phyloP scores from a whole-genome alignment of 2,797 vertebrate genomes.

The Sebastes baramenuke region DNA sequence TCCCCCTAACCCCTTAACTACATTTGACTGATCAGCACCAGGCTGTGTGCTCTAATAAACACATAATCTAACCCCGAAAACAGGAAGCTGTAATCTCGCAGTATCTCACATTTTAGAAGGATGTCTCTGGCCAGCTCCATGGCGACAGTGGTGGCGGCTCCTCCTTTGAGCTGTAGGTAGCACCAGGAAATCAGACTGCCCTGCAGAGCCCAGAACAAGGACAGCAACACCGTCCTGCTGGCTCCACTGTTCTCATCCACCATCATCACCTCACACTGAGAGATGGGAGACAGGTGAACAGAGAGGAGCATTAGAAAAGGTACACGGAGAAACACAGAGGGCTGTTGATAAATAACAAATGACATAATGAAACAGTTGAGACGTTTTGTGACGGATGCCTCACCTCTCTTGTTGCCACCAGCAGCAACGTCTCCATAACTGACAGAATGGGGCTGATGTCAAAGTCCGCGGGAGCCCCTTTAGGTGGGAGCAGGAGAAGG shows the following conservation, averaged over 20 bases:
- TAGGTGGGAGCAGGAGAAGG: slow-evolving; percentile 91
- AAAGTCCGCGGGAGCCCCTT: slow-evolving; percentile 85
- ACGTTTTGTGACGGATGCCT: background rate
- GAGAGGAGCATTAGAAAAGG: background rate
- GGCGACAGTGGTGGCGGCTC: slow-evolving; percentile 66
- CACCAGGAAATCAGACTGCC: slow-evolving; percentile 96
- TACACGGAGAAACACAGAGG: background rate
- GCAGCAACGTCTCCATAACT: slow-evolving; percentile 92
- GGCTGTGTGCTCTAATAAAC: background rate
- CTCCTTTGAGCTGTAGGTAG: slow-evolving; percentile 93
- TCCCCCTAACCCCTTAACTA: background rate
- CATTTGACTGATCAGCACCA: background rate
- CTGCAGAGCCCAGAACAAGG: slow-evolving; percentile 97
- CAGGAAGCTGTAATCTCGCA: background rate
- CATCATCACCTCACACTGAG: slow-evolving; percentile 93
- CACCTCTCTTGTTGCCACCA: slow-evolving; percentile 93
- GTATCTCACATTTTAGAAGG: slow-evolving; percentile 89
- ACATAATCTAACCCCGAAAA: background rate
- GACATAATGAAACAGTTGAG: background rate
- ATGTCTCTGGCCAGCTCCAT: slow-evolving; percentile 87
- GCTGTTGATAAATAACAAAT: background rate
- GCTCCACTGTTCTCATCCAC: slow-evolving; percentile 80
- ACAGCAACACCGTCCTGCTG: slow-evolving; percentile 87
- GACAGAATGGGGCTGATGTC: slow-evolving; percentile 88
- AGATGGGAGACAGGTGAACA: background rate